phyloP scores from a whole-genome alignment of 2,888 invertebrate species.

The Xylophagus ater region DNA sequence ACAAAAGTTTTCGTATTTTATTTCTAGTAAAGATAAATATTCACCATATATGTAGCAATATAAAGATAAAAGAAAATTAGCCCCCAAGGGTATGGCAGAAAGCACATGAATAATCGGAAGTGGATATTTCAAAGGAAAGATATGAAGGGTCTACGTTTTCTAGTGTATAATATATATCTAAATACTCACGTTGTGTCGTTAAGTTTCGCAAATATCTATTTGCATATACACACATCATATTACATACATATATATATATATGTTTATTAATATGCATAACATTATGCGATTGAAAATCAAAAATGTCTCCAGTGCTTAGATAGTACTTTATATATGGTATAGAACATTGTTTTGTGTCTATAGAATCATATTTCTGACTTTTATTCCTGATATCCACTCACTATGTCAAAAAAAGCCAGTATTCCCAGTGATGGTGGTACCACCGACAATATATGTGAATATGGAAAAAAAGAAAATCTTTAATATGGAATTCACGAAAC shows the following conservation, averaged over 20 bases:
- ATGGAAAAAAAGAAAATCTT: constrained; percentile 1
- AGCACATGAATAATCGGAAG: constrained; percentile 22
- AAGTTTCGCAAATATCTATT: neutral
- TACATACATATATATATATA: constrained; percentile 9
- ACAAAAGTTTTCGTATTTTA: too few relatives aligned
- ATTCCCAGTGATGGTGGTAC: neutral
- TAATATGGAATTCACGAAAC: constrained; percentile 14
- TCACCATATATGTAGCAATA: too few relatives aligned
- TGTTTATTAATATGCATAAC: constrained; percentile 7
- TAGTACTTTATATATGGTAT: constrained; percentile 6
- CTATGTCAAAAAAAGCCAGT: too few relatives aligned
- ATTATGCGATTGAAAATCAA: constrained; percentile 12
- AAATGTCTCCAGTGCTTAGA: constrained; percentile 4
- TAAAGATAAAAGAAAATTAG: constrained; percentile 23
- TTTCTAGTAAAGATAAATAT: too few relatives aligned
- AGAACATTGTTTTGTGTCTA: too few relatives aligned
- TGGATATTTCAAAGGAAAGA: constrained; percentile 19
- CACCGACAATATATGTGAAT: neutral
- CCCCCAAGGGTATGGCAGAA: constrained; percentile 19
- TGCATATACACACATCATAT: constrained; percentile 1
- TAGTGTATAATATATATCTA: neutral
- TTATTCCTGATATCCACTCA: too few relatives aligned
- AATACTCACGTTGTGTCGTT: constrained; percentile 2
- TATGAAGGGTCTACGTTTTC: neutral
- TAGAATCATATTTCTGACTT: too few relatives aligned